Evolutionary conservation across 2,797 vertebrate species (phyloP).

Genomic region (Diplodus sargus): DNA sequence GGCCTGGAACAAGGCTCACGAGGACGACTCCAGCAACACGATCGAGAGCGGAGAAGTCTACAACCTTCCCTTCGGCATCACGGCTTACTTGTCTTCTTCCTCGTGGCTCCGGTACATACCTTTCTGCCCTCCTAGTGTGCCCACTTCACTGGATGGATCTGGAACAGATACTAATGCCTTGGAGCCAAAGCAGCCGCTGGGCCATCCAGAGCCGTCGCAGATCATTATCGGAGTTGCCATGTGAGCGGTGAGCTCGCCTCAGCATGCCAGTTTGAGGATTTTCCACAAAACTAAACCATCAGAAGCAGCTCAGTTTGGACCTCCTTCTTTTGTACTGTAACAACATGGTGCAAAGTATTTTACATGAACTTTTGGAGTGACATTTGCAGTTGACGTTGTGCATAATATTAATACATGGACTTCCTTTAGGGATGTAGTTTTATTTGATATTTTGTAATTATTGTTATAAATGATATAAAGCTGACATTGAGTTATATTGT

Average conservation of each 20-base stretch:
- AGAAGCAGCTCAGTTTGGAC: constrained; percentile 64
- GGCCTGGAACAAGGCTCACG: constrained; percentile 88
- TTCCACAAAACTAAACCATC: constrained; percentile 15
- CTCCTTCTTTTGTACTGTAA: constrained; percentile 50
- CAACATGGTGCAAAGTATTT: constrained; percentile 49
- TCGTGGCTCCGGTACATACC: constrained; percentile 87
- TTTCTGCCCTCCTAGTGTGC: constrained; percentile 85
- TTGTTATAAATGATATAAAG: constrained; percentile 1
- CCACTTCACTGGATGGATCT: constrained; percentile 36
- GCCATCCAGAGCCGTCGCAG: constrained; percentile 66
- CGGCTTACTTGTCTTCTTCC: constrained; percentile 78
- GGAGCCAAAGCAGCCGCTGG: constrained; percentile 65
- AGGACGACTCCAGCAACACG: constrained; percentile 76
- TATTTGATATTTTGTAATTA: constrained; percentile 8
- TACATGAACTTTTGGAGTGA: constrained; percentile 18
- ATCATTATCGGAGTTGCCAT: constrained; percentile 68
- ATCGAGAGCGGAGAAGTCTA: constrained; percentile 86
- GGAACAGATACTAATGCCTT: constrained; percentile 44
- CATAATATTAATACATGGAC: neutral
- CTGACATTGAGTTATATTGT: neutral
- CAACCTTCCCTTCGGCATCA: constrained; percentile 90
- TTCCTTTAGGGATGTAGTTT: neutral
- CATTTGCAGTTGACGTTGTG: constrained; percentile 23
- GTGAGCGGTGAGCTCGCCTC: constrained; percentile 55
- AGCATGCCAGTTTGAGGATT: constrained; percentile 19